Conservation (phyloP, 2,888 invertebrate genomes). For the Eupithecia dodoneata region DNA sequence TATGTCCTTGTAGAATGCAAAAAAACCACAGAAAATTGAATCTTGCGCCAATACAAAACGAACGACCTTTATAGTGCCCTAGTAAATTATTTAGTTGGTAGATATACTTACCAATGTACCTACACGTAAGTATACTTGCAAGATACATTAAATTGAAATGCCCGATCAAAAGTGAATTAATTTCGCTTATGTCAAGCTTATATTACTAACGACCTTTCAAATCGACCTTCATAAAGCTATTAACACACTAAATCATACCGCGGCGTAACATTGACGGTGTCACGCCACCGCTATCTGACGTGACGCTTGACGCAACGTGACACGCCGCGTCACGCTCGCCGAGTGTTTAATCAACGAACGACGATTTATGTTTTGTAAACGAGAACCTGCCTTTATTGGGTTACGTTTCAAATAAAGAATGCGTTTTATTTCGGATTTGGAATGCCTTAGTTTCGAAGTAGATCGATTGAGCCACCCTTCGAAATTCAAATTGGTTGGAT, state of each 20-base stretch:
- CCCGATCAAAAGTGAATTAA: neutral
- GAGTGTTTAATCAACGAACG: conserved; percentile 42
- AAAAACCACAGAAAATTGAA: neutral
- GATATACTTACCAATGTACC: neutral
- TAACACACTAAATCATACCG: conserved; percentile 43
- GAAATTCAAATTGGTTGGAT: conserved; percentile 3
- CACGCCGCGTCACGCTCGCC: conserved; percentile 28
- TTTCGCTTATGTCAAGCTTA: neutral
- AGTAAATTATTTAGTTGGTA: neutral
- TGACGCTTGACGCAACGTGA: conserved; percentile 39
- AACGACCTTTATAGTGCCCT: neutral
- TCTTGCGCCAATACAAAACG: neutral
- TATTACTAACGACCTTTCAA: conserved; percentile 4
- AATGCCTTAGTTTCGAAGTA: neutral
- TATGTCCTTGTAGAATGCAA: neutral
- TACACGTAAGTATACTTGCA: neutral
- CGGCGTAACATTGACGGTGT: conserved; percentile 42
- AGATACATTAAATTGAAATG: neutral
- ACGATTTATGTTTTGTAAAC: conserved; percentile 46
- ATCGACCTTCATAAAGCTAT: conserved; percentile 31
- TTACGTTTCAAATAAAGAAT: conserved; percentile 25
- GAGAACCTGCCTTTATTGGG: conserved; percentile 39
- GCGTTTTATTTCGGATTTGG: conserved; percentile 8
- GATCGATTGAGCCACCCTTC: neutral
- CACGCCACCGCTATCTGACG: conserved; percentile 43